These are phyloP conservation scores for Eilema griseolum DNA, from an alignment of 2,888 invertebrate genomes.

Conservation along the genomic window DNA sequence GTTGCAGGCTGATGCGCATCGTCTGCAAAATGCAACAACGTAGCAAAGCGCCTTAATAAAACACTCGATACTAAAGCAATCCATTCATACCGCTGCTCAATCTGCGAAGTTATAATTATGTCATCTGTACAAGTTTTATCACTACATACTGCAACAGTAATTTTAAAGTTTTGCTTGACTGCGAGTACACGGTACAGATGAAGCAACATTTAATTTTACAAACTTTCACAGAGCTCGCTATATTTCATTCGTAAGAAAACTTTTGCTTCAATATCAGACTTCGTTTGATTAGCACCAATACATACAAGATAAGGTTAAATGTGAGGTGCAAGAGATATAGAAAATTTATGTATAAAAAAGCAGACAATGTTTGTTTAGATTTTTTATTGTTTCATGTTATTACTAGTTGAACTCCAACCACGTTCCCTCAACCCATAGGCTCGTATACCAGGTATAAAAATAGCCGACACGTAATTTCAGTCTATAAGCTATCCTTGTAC, in stretches of 20 bases:
- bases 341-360: too few relatives aligned
- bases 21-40: too few relatives aligned
- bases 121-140: neutral
- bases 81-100: neutral
- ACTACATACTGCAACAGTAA: neutral
- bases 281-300: neutral
- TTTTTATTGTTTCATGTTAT: too few relatives aligned
- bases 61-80: neutral
- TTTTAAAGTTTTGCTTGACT: neutral
- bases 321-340: too few relatives aligned
- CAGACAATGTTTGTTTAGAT: too few relatives aligned
- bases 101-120: neutral
- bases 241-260: conserved; percentile 3
- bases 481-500: too few relatives aligned
- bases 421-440: too few relatives aligned
- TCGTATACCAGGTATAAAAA: too few relatives aligned
- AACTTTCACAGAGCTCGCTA: neutral
- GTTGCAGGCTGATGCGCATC: too few relatives aligned
- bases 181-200: neutral
- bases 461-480: too few relatives aligned
- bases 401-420: too few relatives aligned
- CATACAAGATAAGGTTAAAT: neutral
- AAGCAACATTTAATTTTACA: neutral
- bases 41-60: too few relatives aligned
- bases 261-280: neutral